These are phyloP conservation scores for Lepetodrilus schrolli DNA, from an alignment of 2,888 invertebrate genomes.

Conservation along the genomic window DNA sequence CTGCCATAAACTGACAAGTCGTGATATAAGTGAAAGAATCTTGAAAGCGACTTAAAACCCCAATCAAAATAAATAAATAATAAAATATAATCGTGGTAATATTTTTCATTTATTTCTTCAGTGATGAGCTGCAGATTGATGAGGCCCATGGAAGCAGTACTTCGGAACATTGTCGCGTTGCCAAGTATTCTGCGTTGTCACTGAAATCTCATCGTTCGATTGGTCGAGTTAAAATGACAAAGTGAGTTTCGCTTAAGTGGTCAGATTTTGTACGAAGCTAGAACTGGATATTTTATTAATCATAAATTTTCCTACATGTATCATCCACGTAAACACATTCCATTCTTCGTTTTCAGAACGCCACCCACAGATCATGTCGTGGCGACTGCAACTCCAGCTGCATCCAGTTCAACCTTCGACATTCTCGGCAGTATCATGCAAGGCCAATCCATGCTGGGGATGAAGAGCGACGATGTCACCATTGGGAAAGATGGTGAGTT, in stretches of 20 bases:
- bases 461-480: conserved; percentile 68
- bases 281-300: too few relatives aligned
- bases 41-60: too few relatives aligned
- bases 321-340: too few relatives aligned
- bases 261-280: too few relatives aligned
- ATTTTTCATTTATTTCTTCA: not conserved
- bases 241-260: not conserved
- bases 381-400: not conserved
- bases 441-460: conserved; percentile 68
- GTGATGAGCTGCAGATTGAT: conserved; percentile 17
- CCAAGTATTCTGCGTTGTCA: conserved; percentile 38
- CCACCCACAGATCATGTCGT: conserved; percentile 15
- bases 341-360: conserved; percentile 7
- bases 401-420: conserved; percentile 51
- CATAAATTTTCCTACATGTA: too few relatives aligned
- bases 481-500: conserved; percentile 73
- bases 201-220: conserved; percentile 34
- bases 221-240: not conserved
- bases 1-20: too few relatives aligned
- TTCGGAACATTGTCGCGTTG: not conserved
- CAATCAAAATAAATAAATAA: too few relatives aligned
- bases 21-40: too few relatives aligned
- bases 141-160: not conserved
- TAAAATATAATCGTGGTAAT: too few relatives aligned
- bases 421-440: conserved; percentile 74